Conservation (phyloP, 2,113 vertebrate species). For the Amphilophus citrinellus region DNA sequence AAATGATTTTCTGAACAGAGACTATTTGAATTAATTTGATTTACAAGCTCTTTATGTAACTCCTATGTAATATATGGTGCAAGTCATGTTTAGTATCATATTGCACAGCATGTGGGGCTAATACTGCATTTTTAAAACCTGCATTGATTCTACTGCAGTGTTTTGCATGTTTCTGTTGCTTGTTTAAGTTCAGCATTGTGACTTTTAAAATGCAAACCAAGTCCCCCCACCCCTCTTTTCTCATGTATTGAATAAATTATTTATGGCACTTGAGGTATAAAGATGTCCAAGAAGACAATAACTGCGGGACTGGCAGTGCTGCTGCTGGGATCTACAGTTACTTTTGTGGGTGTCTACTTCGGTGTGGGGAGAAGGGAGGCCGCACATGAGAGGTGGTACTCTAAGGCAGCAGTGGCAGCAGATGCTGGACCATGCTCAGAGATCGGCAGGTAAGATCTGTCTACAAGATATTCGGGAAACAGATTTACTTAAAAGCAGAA, state of each 20-base stretch:
- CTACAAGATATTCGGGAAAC: neutral
- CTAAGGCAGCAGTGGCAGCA: conserved; percentile 88
- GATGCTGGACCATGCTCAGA: conserved; percentile 90
- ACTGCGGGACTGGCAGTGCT: conserved; percentile 58
- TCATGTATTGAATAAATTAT: neutral
- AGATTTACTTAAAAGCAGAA: neutral
- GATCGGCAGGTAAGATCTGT: conserved; percentile 87
- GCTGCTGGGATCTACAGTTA: conserved; percentile 71
- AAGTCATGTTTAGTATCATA: neutral
- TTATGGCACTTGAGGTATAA: conserved; percentile 41
- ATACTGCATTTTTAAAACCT: neutral
- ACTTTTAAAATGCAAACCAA: neutral
- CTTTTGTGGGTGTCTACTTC: conserved; percentile 85
- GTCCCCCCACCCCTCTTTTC: neutral
- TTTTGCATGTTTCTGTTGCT: neutral
- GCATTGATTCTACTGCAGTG: neutral
- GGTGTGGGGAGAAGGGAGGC: conserved; percentile 62
- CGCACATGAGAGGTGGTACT: conserved; percentile 43
- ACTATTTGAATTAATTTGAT: neutral
- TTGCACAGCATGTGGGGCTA: neutral
- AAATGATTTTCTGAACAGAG: too few relatives aligned
- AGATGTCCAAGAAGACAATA: conserved; percentile 82
- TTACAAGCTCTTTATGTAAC: neutral
- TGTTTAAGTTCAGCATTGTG: neutral
- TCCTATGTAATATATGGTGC: neutral